Conservation (phyloP, 2,113 vertebrate species). For the Campylomormyrus numenius region DNA sequence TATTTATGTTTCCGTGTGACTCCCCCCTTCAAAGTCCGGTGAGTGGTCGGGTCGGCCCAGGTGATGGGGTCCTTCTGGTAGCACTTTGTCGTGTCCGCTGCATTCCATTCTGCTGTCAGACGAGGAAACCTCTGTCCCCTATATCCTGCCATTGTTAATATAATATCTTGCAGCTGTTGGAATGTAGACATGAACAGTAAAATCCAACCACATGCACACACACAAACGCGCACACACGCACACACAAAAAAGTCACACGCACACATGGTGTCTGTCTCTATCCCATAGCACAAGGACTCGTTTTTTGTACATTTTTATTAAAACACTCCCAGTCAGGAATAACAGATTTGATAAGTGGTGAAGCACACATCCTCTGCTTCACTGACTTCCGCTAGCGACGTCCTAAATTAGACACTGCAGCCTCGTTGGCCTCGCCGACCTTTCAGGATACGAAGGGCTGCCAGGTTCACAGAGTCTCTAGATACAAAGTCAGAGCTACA, state of each 20-base stretch:
- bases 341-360: not conserved
- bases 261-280: not conserved
- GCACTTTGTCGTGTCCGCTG: not conserved
- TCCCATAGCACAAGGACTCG: not conserved
- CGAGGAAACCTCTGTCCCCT: not conserved
- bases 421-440: not conserved
- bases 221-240: not conserved
- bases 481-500: not conserved
- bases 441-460: not conserved
- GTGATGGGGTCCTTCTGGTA: not conserved
- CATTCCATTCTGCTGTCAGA: not conserved
- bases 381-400: not conserved
- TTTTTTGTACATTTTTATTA: not conserved
- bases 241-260: not conserved
- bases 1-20: not conserved
- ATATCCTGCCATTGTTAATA: not conserved
- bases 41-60: not conserved
- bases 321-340: not conserved
- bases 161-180: constrained; percentile 11
- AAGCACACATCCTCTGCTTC: not conserved
- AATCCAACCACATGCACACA: not conserved
- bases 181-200: constrained; percentile 2
- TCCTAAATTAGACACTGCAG: not conserved
- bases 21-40: not conserved
- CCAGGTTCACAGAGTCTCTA: not conserved